These are phyloP conservation scores for Liposcelis brunnea DNA, from an alignment of 2,888 invertebrate species.

Conservation along the genomic window DNA sequence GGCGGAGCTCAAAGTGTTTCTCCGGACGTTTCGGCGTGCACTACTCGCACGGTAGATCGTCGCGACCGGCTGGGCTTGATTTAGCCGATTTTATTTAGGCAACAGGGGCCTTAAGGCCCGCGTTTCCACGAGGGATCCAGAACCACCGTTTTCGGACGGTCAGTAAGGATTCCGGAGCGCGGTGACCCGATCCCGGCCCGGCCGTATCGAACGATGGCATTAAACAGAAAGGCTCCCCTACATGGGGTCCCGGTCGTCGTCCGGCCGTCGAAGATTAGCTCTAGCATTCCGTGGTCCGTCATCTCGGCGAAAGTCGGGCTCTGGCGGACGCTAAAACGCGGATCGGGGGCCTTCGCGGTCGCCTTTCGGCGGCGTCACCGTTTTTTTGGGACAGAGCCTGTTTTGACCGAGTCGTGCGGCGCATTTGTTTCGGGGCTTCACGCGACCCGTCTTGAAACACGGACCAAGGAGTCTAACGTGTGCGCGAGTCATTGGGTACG, in stretches of 20 bases:
- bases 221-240: conserved; percentile 19
- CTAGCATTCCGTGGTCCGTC: conserved; percentile 15
- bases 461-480: conserved; percentile 57
- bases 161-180: too few species aligned
- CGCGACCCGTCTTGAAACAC: conserved; percentile 63
- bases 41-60: conserved; percentile 33
- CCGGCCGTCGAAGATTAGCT: conserved; percentile 20
- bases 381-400: too few species aligned
- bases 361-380: neutral
- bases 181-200: conserved; percentile 5
- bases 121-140: conserved; percentile 13
- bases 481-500: conserved; percentile 47
- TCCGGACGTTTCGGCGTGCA: conserved; percentile 23
- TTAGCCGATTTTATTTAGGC: too few species aligned
- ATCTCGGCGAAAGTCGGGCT: conserved; percentile 19
- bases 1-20: conserved; percentile 13
- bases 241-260: conserved; percentile 23
- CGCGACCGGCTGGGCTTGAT: conserved; percentile 32
- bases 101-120: conserved; percentile 25
- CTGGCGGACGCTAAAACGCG: conserved; percentile 23
- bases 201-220: neutral
- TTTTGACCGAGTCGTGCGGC: conserved; percentile 19
- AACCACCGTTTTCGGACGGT: neutral
- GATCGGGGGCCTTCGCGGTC: conserved; percentile 20
- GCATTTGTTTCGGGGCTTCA: conserved; percentile 30